phyloP scores from a whole-genome alignment of 2,888 invertebrate species.

The Sepiola atlantica region DNA sequence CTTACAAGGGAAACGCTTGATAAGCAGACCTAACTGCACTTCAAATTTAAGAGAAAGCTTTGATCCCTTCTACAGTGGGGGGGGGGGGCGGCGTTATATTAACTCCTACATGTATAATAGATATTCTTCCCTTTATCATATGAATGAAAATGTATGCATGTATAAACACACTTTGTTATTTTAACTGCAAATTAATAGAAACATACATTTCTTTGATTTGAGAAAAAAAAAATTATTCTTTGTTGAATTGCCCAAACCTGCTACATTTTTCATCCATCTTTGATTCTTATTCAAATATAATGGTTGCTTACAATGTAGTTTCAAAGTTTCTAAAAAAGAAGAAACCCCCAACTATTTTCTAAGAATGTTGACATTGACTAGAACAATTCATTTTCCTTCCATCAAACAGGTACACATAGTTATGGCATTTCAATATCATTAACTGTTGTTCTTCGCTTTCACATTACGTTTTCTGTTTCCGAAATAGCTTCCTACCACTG shows the following conservation, averaged over 20 bases:
- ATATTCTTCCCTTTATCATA: too few relatives aligned
- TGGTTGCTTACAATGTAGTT: neutral
- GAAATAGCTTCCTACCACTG: neutral
- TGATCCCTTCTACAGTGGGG: too few relatives aligned
- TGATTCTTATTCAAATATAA: neutral
- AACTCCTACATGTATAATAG: too few relatives aligned
- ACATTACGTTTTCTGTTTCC: neutral
- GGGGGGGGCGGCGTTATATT: too few relatives aligned
- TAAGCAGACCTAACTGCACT: too few relatives aligned
- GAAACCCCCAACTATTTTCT: neutral
- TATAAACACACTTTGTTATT: neutral
- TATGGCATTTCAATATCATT: conserved; percentile 16
- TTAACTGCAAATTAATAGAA: neutral
- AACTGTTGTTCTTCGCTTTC: conserved; percentile 14
- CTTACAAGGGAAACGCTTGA: too few relatives aligned
- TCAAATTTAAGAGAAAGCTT: too few relatives aligned
- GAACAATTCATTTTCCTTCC: neutral
- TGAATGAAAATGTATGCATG: neutral
- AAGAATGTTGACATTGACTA: conserved; percentile 20
- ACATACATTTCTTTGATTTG: neutral
- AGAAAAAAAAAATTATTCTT: neutral
- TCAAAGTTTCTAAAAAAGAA: neutral
- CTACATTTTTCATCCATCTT: neutral
- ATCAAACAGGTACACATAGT: neutral
- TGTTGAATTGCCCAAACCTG: neutral